These are phyloP conservation scores for Clupea harengus DNA, from an alignment of 2,113 vertebrate species.

Conservation along the genomic window DNA sequence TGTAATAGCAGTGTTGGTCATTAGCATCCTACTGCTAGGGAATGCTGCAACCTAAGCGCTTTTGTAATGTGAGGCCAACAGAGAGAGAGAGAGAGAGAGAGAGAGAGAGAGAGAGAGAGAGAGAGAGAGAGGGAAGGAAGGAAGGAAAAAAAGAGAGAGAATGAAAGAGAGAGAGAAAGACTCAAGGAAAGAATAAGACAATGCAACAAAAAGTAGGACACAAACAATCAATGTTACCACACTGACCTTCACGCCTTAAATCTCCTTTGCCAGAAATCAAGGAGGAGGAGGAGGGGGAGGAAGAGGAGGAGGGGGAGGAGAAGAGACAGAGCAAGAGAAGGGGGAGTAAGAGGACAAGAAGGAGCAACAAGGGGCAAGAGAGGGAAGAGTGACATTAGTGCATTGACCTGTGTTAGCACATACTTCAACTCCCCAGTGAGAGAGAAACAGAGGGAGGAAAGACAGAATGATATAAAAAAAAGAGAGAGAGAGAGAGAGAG, in stretches of 20 bases:
- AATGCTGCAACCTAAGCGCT: constrained; percentile 13
- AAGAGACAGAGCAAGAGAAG: neutral
- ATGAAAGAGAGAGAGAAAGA: neutral
- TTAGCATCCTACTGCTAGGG: constrained; percentile 60
- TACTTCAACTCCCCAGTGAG: neutral
- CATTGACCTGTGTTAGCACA: constrained; percentile 44
- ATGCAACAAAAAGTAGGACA: neutral
- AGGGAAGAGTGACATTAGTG: constrained; percentile 45
- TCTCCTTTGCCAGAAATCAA: neutral
- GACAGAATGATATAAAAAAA: constrained; percentile 22
- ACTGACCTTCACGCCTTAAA: constrained; percentile 41
- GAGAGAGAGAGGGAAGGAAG: constrained; percentile 26
- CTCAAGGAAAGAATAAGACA: constrained; percentile 32
- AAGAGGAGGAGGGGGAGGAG: neutral
- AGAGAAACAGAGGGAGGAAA: constrained; percentile 17
- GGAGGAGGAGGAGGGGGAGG: neutral
- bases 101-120: constrained; percentile 18
- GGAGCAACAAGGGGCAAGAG: neutral
- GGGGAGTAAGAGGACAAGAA: neutral
- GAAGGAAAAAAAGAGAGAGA: constrained; percentile 49
- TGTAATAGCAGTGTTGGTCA: neutral
- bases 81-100: constrained; percentile 51
- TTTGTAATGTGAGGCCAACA: constrained; percentile 17
- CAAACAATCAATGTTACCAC: constrained; percentile 30
- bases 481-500: neutral